phyloP scores from a whole-genome alignment of 2,797 vertebrate species.

The Amblyopsis hoosieri region DNA sequence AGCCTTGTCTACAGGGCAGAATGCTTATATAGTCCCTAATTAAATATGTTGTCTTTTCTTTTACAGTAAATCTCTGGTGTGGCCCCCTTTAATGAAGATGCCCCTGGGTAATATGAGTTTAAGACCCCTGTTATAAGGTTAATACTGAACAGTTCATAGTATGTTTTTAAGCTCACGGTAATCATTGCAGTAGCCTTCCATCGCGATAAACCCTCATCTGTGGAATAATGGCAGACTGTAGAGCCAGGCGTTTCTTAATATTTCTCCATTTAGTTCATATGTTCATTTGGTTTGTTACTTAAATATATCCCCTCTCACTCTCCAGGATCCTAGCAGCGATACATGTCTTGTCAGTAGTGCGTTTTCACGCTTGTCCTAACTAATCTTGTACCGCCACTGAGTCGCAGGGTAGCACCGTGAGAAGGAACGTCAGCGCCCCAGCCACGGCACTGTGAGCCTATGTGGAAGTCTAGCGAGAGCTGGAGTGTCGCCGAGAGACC shows the following conservation, averaged over 20 bases:
- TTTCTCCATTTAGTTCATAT: constrained; percentile 18
- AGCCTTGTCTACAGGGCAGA: too few relatives aligned
- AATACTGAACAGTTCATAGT: too few relatives aligned
- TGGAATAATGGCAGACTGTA: background rate
- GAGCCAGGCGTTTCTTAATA: background rate
- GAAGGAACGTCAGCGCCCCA: constrained; percentile 56
- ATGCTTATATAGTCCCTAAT: too few relatives aligned
- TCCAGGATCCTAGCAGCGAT: constrained; percentile 36
- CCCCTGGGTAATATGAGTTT: too few relatives aligned
- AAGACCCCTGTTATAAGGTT: too few relatives aligned
- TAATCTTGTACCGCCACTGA: constrained; percentile 44
- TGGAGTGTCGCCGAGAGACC: constrained; percentile 52
- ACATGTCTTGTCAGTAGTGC: constrained; percentile 65
- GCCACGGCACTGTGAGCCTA: constrained; percentile 34
- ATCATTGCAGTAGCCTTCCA: too few relatives aligned
- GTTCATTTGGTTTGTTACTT: constrained; percentile 13
- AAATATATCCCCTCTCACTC: background rate
- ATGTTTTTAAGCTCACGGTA: too few relatives aligned
- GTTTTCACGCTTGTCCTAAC: constrained; percentile 51
- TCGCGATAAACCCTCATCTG: background rate
- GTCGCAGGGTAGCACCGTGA: constrained; percentile 52
- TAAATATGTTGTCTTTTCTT: too few relatives aligned
- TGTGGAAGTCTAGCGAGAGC: constrained; percentile 38
- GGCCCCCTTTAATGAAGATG: too few relatives aligned
- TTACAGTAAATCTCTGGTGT: too few relatives aligned